A percentile compares a stretch with the other conserved stretches of the same genome.
Evolutionary conservation across 2,888 invertebrate species (phyloP).

Genomic region (Formica aserva): DNA sequence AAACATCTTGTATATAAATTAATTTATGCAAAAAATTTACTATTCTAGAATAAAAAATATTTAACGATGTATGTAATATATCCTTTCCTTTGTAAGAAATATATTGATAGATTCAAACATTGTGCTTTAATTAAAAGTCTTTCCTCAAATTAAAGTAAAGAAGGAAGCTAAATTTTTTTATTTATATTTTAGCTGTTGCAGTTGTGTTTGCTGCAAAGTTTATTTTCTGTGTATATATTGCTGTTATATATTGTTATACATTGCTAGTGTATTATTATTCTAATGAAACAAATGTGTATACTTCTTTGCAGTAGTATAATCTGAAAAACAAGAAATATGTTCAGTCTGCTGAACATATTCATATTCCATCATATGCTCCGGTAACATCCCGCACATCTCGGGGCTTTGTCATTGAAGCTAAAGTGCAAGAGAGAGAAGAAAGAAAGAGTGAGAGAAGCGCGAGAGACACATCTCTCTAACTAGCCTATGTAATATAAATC

Average conservation of each 20-base stretch:
- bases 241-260: background rate
- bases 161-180: background rate
- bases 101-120: background rate
- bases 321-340: background rate
- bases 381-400: background rate
- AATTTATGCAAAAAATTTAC: background rate
- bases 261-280: background rate
- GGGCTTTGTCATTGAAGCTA: constrained; percentile 59
- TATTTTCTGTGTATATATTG: background rate
- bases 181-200: background rate
- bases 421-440: background rate
- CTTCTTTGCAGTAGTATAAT: background rate
- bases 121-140: background rate
- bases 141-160: background rate
- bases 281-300: background rate
- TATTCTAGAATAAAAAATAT: background rate
- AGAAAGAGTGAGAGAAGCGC: background rate
- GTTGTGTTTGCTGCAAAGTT: background rate
- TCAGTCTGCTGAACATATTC: background rate
- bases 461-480: background rate
- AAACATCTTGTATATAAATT: background rate
- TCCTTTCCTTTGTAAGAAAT: too few relatives aligned
- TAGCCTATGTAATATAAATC: constrained; percentile 69
- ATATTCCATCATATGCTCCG: constrained; percentile 3
- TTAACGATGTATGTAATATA: too few relatives aligned